Conservation (phyloP, 2,113 vertebrate species). For the Xiphophorus hellerii region DNA sequence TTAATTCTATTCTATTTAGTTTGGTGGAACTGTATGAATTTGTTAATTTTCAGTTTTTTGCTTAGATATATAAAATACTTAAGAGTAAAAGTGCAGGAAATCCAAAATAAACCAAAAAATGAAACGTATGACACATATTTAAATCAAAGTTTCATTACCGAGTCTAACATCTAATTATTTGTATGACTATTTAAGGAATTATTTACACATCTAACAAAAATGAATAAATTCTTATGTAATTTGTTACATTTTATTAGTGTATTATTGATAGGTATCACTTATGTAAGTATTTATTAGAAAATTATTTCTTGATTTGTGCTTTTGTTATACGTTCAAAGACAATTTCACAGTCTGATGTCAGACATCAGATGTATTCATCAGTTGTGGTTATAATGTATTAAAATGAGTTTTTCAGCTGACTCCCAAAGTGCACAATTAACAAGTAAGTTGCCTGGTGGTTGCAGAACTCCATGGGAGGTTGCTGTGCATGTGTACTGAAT, state of each 20-base stretch:
- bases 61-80: no score
- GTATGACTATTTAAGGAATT: no score
- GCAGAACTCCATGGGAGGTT: background rate
- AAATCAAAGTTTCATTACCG: no score
- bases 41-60: background rate
- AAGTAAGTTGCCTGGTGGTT: background rate
- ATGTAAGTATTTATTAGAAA: background rate
- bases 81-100: no score
- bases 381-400: background rate
- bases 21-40: background rate
- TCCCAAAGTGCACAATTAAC: background rate
- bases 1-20: background rate
- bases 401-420: background rate
- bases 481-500: no score
- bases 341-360: background rate
- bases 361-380: background rate
- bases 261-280: no score
- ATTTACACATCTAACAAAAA: no score
- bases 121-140: no score
- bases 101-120: no score
- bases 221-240: background rate
- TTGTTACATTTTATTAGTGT: background rate
- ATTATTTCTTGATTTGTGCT: background rate
- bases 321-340: background rate
- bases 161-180: no score